phyloP scores from a whole-genome alignment of 2,888 invertebrate species.

The Trypoxylon attenuatum region DNA sequence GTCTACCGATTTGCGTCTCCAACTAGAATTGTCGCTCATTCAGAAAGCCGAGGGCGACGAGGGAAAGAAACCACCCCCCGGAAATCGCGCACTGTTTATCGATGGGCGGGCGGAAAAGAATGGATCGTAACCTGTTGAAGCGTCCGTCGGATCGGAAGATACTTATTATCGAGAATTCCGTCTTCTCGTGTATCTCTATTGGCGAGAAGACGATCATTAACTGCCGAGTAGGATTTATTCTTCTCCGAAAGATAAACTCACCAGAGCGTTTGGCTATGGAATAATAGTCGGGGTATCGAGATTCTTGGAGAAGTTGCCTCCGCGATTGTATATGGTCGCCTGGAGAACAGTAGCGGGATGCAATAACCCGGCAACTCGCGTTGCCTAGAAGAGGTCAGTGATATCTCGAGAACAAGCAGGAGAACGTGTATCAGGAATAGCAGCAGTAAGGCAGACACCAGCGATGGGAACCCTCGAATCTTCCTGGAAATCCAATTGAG shows the following conservation, averaged over 20 bases:
- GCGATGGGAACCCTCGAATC: conserved; percentile 25
- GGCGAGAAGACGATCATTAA: not conserved
- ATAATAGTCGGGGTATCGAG: not conserved
- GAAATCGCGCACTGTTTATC: conserved; percentile 29
- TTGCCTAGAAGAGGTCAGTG: not conserved
- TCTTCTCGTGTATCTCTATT: not conserved
- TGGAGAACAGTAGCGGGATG: not conserved
- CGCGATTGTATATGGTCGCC: not conserved
- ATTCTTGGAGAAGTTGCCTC: not conserved
- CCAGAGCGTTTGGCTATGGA: not conserved
- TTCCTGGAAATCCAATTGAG: conserved; percentile 37
- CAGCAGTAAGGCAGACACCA: conserved; percentile 11
- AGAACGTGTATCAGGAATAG: conserved; percentile 13
- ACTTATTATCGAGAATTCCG: conserved; percentile 27
- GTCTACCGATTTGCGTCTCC: conserved; percentile 25
- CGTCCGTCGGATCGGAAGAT: conserved; percentile 32
- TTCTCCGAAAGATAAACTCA: too few species aligned
- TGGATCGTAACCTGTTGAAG: conserved; percentile 39
- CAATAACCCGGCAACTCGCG: conserved; percentile 3
- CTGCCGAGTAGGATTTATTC: not conserved
- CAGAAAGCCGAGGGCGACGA: not conserved
- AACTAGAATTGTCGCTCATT: conserved; percentile 20
- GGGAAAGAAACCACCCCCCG: conserved; percentile 15
- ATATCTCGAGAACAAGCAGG: conserved; percentile 11
- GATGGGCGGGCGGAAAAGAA: conserved; percentile 8